Evolutionary conservation across 2,113 vertebrate species (phyloP).

Genomic region (Coptodon rendalli): DNA sequence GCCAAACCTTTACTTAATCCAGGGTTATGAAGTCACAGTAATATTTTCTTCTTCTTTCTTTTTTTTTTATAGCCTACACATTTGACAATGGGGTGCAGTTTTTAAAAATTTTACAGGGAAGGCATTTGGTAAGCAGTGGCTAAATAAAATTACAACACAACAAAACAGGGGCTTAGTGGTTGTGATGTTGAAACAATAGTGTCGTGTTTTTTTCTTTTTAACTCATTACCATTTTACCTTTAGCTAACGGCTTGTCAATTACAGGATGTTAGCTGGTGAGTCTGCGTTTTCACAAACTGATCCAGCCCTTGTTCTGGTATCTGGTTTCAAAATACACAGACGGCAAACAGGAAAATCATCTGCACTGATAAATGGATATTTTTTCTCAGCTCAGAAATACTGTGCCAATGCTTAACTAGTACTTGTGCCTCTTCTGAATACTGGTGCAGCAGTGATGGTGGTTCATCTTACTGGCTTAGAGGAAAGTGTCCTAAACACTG

Average conservation of each 20-base stretch:
- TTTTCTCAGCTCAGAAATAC: neutral
- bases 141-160: neutral
- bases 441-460: neutral
- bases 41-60: neutral
- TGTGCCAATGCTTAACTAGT: neutral
- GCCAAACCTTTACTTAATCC: neutral
- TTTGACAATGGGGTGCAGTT: neutral
- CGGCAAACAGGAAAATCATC: neutral
- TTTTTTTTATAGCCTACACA: neutral
- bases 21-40: neutral
- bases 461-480: neutral
- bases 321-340: neutral
- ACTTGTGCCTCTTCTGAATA: neutral
- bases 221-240: neutral
- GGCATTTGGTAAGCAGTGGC: neutral
- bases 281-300: neutral
- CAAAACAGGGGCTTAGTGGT: neutral
- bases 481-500: conserved; percentile 30
- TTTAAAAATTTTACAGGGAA: neutral
- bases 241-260: neutral
- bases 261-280: neutral
- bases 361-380: neutral
- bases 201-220: neutral
- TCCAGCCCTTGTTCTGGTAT: neutral
- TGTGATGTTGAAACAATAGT: neutral